Percentiles rank a stretch among this genome's conserved stretches.
Conservation (phyloP, 1,140 invertebrate species). For the Pogonognathellus flavescens region DNA sequence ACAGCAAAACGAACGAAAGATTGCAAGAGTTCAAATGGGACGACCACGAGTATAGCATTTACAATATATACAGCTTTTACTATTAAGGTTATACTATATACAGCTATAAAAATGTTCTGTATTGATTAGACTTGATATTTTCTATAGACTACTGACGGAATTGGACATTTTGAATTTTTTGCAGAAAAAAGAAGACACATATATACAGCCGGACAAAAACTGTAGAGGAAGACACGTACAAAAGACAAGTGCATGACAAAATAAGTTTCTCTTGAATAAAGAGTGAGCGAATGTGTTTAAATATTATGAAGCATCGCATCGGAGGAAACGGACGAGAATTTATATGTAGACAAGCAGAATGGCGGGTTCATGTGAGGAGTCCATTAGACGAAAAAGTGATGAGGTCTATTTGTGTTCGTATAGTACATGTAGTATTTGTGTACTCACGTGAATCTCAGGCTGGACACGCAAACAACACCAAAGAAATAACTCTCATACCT, state of each 20-base stretch:
- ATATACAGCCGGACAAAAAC: too few species aligned
- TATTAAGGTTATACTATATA: not conserved
- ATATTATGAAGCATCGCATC: conserved; percentile 2
- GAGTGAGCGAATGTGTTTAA: conserved; percentile 48
- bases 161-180: conserved; percentile 18
- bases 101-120: not conserved
- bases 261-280: conserved; percentile 22
- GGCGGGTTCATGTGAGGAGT: conserved; percentile 55
- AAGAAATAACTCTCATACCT: not conserved
- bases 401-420: conserved; percentile 53
- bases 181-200: conserved; percentile 2
- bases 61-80: too few species aligned
- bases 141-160: conserved; percentile 1
- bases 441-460: conserved; percentile 44
- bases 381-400: conserved; percentile 62
- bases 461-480: conserved; percentile 53
- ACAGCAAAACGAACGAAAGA: conserved; percentile 2
- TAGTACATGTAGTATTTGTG: conserved; percentile 24
- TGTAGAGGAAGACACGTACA: conserved; percentile 1
- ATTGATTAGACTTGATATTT: not conserved
- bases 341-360: conserved; percentile 48
- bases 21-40: not conserved
- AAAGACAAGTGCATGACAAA: conserved; percentile 15
- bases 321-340: too few species aligned
- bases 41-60: not conserved